Evolutionary conservation across 1,140 invertebrate species (phyloP), one percentile per base, ranked within the genome.

Genomic region (Diachasma alloeum): DNA sequence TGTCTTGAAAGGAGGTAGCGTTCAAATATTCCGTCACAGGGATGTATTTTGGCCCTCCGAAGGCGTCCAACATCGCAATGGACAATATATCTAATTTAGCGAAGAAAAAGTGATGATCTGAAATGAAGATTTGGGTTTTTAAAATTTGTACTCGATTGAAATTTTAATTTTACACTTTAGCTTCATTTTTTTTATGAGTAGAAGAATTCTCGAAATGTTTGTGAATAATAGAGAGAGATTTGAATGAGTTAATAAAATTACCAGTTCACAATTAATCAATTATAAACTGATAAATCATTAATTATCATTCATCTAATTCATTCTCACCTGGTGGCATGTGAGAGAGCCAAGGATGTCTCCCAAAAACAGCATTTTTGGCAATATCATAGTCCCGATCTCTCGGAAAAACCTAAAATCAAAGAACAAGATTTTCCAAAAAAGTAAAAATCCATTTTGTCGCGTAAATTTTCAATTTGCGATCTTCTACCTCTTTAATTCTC

Each of bases 81-180:
- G 93, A 91, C 11, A 87, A 85, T 31, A 96, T 94, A 59, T 94
- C 90, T 80, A 96, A 78, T 87, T 95, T 95, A 0, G 93, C 93
- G 17, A 96, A 92, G 80, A 93, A 95, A 88, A 94, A 96, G 17
- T 91, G 87, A 87, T 96, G 95, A 83, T 92, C 94, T 95, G 83
- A 15, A 22, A 74, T 26, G 68, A 77, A 37, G 24, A 39, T 36
- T 63, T 53, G 59, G 6, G 39, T 75, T 56, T 53, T 53, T 59
- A 73, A 53, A 72, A 53, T 53, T 17, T 1, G 1, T 53, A 5
- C n/a, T 31, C 31, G n/a, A n/a, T n/a, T n/a, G n/a, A n/a, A n/a
- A 31, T 31, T 31, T 31, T 31, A 31, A 31, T 31, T 31, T n/a
- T n/a, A n/a, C n/a, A n/a, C n/a, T n/a, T n/a, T n/a, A n/a, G n/a